These are phyloP conservation scores for Heterodera schachtii DNA, from an alignment of 1,140 invertebrate species.

Conservation along the genomic window DNA sequence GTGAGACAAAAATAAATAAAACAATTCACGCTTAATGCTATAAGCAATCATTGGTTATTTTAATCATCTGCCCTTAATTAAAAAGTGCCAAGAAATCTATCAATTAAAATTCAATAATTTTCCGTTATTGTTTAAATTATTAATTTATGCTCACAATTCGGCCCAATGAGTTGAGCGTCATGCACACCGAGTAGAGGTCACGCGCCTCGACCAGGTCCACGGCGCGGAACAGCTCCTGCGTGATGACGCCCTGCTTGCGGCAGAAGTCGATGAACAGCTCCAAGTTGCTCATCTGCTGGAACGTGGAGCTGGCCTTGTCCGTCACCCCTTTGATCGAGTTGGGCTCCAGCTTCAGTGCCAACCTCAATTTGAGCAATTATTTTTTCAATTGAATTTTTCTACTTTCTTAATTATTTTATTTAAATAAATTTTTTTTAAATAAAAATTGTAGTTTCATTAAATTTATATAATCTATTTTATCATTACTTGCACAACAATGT, in stretches of 20 bases:
- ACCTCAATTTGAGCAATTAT: conserved; percentile 81
- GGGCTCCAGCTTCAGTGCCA: conserved; percentile 86
- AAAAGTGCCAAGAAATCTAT: no score
- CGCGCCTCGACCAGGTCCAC: conserved; percentile 75
- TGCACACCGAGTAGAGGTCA: conserved; percentile 90
- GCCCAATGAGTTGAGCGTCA: conserved; percentile 88
- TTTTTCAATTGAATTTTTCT: conserved; percentile 75
- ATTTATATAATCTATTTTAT: neutral
- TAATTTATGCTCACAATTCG: conserved; percentile 77
- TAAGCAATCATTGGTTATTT: no score
- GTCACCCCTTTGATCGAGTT: conserved; percentile 80
- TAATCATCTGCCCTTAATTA: no score
- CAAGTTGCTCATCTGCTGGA: conserved; percentile 46
- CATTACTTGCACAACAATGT: conserved; percentile 56
- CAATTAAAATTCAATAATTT: no score
- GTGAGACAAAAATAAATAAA: neutral
- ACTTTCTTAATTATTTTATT: no score
- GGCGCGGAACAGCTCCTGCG: conserved; percentile 87
- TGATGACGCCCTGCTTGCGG: conserved; percentile 82
- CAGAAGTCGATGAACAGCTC: conserved; percentile 79
- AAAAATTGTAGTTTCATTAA: conserved; percentile 53
- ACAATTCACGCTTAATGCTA: no score
- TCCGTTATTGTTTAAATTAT: no score
- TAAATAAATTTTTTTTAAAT: conserved; percentile 72
- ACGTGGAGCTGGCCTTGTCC: conserved; percentile 86